Evolutionary conservation across 2,113 vertebrate species (phyloP).

Genomic region (Colistium nudipinnis): DNA sequence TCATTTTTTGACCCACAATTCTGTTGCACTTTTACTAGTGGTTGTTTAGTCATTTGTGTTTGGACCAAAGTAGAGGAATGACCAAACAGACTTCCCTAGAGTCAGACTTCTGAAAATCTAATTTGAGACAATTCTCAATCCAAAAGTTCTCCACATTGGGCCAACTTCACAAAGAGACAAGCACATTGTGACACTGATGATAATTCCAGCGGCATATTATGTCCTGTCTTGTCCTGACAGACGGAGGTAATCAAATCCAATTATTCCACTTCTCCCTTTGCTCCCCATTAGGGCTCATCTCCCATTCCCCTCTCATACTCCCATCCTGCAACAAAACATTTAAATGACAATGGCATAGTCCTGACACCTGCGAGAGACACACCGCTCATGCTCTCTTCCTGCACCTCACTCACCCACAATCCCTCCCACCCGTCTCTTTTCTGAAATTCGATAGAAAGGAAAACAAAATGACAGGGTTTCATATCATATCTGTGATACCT

Average conservation of each 20-base stretch:
- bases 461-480: conserved; percentile 78
- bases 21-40: too few species aligned
- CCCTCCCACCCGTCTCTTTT: conserved; percentile 57
- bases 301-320: conserved; percentile 70
- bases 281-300: conserved; percentile 75
- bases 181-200: conserved; percentile 50
- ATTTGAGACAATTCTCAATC: conserved; percentile 15
- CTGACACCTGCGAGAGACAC: conserved; percentile 58
- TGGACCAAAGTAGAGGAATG: neutral
- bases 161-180: conserved; percentile 46
- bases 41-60: conserved; percentile 5
- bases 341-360: conserved; percentile 74
- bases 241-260: conserved; percentile 76
- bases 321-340: conserved; percentile 76
- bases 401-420: conserved; percentile 40
- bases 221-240: conserved; percentile 65
- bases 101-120: neutral
- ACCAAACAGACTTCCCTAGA: neutral
- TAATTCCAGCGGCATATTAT: conserved; percentile 64
- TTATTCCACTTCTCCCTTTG: conserved; percentile 74
- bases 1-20: neutral
- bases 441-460: conserved; percentile 68
- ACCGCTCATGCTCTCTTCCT: conserved; percentile 34
- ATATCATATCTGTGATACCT: conserved; percentile 72
- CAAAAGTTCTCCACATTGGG: conserved; percentile 27